A percentile compares a stretch with the other conserved stretches of the same genome.
These are phyloP conservation scores for Aythya baeri DNA, from an alignment of 2,113 vertebrate genomes.

Conservation along the genomic window DNA sequence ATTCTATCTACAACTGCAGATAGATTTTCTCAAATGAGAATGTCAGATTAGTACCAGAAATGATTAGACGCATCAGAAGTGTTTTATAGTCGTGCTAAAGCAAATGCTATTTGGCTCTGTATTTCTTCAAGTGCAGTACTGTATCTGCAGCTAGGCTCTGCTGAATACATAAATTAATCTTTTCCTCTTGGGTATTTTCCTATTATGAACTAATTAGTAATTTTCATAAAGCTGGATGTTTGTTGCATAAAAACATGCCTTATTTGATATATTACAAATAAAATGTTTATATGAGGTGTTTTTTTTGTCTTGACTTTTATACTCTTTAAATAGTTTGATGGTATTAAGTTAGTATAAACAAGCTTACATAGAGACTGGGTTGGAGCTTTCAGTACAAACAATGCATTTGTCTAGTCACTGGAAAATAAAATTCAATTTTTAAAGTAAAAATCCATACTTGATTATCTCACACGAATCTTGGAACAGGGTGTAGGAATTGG, in stretches of 20 bases:
- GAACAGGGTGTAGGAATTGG: not conserved
- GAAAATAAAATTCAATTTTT: constrained; percentile 9
- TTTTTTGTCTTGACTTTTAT: not conserved
- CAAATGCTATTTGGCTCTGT: not conserved
- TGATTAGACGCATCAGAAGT: not conserved
- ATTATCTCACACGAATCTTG: not conserved
- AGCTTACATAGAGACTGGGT: not conserved
- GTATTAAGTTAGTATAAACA: not conserved
- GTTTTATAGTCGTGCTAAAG: not conserved
- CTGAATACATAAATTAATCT: not conserved
- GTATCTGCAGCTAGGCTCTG: not conserved
- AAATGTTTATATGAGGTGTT: not conserved
- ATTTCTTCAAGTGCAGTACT: not conserved
- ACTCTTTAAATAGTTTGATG: not conserved
- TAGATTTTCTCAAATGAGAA: not conserved
- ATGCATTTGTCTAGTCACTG: not conserved
- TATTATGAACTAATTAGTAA: not conserved
- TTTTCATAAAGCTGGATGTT: not conserved
- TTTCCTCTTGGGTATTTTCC: not conserved
- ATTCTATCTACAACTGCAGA: not conserved
- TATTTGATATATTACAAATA: not conserved
- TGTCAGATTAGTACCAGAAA: not conserved
- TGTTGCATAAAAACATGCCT: not conserved
- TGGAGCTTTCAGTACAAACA: not conserved
- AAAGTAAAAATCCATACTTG: not conserved